Evolutionary conservation across 2,797 vertebrate genomes (phyloP).

Genomic region (Lepidocolaptes lacrymiger): DNA sequence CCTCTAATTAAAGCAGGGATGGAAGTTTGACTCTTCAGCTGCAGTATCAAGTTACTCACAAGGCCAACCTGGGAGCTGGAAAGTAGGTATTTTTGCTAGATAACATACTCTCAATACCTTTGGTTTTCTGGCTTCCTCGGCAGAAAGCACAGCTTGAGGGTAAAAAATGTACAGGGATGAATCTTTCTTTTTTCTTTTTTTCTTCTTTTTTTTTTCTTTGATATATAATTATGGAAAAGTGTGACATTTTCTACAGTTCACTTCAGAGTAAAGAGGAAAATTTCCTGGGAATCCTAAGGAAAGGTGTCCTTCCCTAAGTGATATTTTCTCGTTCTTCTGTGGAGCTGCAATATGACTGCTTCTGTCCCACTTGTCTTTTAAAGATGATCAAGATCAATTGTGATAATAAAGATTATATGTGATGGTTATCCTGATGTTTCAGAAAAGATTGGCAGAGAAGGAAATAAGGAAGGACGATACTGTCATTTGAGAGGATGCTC

Average conservation of each 20-base stretch:
- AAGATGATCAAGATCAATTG: neutral
- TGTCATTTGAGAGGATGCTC: neutral
- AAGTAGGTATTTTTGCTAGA: slow-evolving; percentile 46
- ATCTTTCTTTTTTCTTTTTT: neutral
- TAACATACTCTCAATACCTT: neutral
- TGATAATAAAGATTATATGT: neutral
- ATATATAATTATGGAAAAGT: neutral
- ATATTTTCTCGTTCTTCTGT: neutral
- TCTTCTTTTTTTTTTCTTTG: neutral
- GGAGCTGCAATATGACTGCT: neutral
- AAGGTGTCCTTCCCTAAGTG: neutral
- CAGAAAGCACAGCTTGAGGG: neutral
- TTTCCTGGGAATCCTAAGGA: neutral
- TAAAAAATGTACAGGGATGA: neutral
- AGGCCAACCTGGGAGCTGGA: slow-evolving; percentile 1
- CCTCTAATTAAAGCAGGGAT: slow-evolving; percentile 25
- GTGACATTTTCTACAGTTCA: neutral
- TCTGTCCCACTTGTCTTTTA: neutral
- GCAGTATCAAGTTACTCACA: neutral
- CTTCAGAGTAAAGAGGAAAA: neutral
- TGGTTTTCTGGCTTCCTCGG: neutral
- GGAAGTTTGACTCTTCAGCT: neutral
- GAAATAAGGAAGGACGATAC: neutral
- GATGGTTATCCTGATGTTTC: neutral
- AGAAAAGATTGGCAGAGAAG: neutral